Conservation (phyloP, 1,140 invertebrate species). For the Heliconius himera region DNA sequence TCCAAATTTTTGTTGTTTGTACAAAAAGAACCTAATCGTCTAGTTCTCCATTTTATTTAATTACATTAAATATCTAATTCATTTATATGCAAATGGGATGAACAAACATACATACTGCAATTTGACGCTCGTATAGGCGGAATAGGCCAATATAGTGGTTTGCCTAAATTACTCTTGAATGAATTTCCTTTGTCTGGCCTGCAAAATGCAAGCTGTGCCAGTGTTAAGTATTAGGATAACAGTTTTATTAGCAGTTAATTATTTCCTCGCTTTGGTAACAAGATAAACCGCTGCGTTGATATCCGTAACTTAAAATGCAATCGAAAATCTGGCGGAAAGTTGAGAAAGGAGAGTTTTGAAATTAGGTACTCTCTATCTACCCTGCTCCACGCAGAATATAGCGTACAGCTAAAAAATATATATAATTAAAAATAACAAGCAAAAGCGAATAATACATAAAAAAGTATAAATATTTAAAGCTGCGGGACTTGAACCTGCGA, state of each 20-base stretch:
- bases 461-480: too few relatives aligned
- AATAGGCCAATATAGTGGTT: conserved; percentile 5
- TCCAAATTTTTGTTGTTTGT: too few relatives aligned
- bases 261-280: background rate
- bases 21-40: background rate
- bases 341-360: too few relatives aligned
- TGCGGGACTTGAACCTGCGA: too few relatives aligned
- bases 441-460: too few relatives aligned
- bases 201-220: background rate
- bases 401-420: too few relatives aligned
- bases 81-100: background rate
- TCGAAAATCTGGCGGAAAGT: too few relatives aligned
- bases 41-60: background rate
- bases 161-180: background rate
- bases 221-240: background rate
- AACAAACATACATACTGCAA: background rate
- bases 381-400: too few relatives aligned
- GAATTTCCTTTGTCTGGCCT: background rate
- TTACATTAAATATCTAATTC: background rate
- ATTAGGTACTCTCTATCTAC: too few relatives aligned
- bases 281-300: background rate
- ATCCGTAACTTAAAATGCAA: too few relatives aligned
- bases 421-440: too few relatives aligned
- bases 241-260: background rate
- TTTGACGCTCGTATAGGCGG: background rate